A percentile compares a stretch with the other conserved stretches of the same genome.
These are phyloP conservation scores for Hydropotes inermis DNA, from an alignment of 2,113 vertebrate species.

Conservation along the genomic window DNA sequence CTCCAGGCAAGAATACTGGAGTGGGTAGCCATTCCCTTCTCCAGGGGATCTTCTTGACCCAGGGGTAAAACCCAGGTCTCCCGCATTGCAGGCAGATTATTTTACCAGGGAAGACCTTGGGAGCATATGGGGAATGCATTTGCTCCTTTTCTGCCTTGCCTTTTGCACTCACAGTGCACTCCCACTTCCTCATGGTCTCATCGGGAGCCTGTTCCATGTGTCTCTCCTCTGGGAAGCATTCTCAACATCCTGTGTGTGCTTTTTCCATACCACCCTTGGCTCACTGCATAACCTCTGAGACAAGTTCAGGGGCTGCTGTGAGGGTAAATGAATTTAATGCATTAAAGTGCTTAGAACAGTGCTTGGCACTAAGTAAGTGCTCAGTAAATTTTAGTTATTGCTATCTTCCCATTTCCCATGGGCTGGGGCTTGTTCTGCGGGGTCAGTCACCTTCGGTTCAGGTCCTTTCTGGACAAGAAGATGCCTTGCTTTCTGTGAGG, in stretches of 20 bases:
- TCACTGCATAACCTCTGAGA: not conserved
- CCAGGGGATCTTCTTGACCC: not conserved
- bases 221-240: not conserved
- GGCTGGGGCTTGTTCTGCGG: not conserved
- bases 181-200: not conserved
- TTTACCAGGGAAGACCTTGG: not conserved
- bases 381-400: not conserved
- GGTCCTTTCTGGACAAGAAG: not conserved
- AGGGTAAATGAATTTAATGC: not conserved
- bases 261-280: not conserved
- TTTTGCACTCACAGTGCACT: not conserved
- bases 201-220: not conserved
- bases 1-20: not conserved
- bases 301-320: not conserved
- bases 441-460: not conserved
- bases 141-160: not conserved
- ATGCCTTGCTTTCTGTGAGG: not conserved
- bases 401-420: not conserved
- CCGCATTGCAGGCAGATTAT: not conserved
- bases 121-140: not conserved
- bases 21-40: not conserved
- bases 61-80: not conserved
- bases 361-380: not conserved
- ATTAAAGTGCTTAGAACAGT: not conserved
- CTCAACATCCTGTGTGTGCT: fast-evolving